A percentile compares a stretch with the other conserved stretches of the same genome.
phyloP scores from a whole-genome alignment of 1,140 invertebrate genomes.

The Penaeus chinensis region DNA sequence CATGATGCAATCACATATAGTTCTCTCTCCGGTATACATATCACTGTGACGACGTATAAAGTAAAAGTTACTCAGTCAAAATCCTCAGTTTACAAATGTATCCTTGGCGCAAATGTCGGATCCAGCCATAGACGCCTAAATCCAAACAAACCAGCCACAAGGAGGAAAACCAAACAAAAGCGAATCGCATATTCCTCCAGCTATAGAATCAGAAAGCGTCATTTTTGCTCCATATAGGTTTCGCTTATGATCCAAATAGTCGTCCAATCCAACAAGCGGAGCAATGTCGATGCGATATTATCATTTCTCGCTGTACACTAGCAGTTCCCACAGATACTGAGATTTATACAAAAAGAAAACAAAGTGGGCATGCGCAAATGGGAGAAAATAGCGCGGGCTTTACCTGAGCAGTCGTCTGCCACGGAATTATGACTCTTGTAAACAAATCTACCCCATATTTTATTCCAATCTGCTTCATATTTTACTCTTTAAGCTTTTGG shows the following conservation, averaged over 20 bases:
- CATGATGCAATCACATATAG: constrained; percentile 35
- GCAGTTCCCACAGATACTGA: not conserved
- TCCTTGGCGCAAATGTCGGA: constrained; percentile 61
- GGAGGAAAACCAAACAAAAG: constrained; percentile 25
- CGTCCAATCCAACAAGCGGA: too few species aligned
- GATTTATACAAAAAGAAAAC: constrained; percentile 57
- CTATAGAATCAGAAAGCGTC: not conserved
- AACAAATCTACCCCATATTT: not conserved
- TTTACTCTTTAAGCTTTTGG: not conserved
- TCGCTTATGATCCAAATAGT: too few species aligned
- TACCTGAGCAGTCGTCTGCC: constrained; percentile 46
- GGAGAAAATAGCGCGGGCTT: constrained; percentile 60
- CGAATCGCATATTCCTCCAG: constrained; percentile 4
- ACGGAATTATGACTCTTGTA: not conserved
- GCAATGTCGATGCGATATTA: constrained; percentile 12
- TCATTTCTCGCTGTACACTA: constrained; percentile 29
- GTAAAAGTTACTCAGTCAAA: constrained; percentile 47
- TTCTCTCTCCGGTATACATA: constrained; percentile 37
- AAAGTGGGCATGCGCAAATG: constrained; percentile 56
- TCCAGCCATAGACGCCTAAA: constrained; percentile 49
- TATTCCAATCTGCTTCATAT: not conserved
- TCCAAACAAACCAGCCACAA: constrained; percentile 60
- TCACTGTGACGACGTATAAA: constrained; percentile 37
- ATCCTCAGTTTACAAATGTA: constrained; percentile 60
- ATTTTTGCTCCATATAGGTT: not conserved